These are phyloP conservation scores for Augochlora pura DNA, from an alignment of 1,140 invertebrate genomes.

Conservation along the genomic window DNA sequence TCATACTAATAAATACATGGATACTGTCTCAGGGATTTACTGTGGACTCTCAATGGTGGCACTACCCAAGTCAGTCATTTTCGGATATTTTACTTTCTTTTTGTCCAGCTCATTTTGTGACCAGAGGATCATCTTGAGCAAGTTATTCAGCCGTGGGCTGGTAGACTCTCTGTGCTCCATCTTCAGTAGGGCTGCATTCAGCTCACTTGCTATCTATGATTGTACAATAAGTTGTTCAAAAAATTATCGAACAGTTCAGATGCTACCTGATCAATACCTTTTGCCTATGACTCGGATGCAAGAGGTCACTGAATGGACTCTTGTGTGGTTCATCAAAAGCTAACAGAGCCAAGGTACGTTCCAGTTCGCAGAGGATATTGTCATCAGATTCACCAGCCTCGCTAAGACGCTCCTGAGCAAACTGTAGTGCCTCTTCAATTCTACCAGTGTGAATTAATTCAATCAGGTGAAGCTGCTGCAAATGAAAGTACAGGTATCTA, in stretches of 20 bases:
- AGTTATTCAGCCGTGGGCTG: constrained; percentile 92
- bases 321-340: constrained; percentile 98
- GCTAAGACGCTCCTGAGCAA: constrained; percentile 95
- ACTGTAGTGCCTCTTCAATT: constrained; percentile 97
- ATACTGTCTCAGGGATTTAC: constrained; percentile 73
- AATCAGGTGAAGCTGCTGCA: constrained; percentile 97
- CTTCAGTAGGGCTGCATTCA: constrained; percentile 97
- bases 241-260: neutral
- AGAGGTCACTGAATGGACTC: constrained; percentile 96
- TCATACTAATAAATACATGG: constrained; percentile 58
- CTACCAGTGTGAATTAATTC: constrained; percentile 94
- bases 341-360: constrained; percentile 94
- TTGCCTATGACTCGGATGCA: constrained; percentile 95
- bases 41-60: constrained; percentile 90
- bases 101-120: constrained; percentile 97
- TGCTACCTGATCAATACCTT: constrained; percentile 84
- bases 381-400: constrained; percentile 95
- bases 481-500: constrained; percentile 96
- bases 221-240: constrained; percentile 16
- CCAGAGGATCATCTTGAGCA: constrained; percentile 96
- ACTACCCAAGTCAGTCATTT: constrained; percentile 93
- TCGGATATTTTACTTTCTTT: constrained; percentile 95
- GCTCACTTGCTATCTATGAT: constrained; percentile 95
- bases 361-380: constrained; percentile 87
- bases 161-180: constrained; percentile 94